Evolutionary conservation across 2,113 vertebrate genomes (phyloP).

Genomic region (Hemicordylus capensis): DNA sequence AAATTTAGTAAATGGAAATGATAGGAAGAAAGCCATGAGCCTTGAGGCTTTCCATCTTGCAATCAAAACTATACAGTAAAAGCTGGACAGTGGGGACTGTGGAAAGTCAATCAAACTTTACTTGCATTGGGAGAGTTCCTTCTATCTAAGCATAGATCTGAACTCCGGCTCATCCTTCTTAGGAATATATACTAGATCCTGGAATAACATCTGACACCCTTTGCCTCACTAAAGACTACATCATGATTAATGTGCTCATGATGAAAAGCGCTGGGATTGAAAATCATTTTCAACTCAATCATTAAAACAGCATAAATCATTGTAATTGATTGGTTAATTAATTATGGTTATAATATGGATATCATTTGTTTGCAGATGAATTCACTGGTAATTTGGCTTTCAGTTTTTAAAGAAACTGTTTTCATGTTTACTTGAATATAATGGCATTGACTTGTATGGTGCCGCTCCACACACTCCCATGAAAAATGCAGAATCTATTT

Average conservation of each 20-base stretch:
- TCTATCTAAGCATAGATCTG: constrained; percentile 49
- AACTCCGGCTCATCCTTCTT: constrained; percentile 41
- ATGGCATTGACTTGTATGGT: not conserved
- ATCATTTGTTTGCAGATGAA: constrained; percentile 68
- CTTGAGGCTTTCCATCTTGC: not conserved
- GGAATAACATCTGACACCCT: constrained; percentile 63
- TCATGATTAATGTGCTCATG: constrained; percentile 73
- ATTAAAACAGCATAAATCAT: constrained; percentile 79
- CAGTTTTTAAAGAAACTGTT: constrained; percentile 33
- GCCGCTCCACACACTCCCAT: no score
- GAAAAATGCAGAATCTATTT: not conserved
- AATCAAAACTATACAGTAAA: not conserved
- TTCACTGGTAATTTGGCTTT: constrained; percentile 61
- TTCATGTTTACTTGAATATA: constrained; percentile 18
- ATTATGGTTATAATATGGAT: constrained; percentile 68
- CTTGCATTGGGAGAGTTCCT: constrained; percentile 27
- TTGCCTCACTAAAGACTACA: constrained; percentile 52
- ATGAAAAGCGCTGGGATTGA: constrained; percentile 72
- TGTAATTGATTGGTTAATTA: constrained; percentile 80
- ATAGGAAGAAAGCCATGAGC: not conserved
- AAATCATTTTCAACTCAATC: constrained; percentile 76
- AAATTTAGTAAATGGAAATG: not conserved
- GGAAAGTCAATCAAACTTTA: not conserved
- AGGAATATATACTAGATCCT: constrained; percentile 23
- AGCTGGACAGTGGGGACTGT: not conserved